Base-by-base conservation (phyloP, 2,888 invertebrate genomes). In the Rhodophaea formosa region DNA sequence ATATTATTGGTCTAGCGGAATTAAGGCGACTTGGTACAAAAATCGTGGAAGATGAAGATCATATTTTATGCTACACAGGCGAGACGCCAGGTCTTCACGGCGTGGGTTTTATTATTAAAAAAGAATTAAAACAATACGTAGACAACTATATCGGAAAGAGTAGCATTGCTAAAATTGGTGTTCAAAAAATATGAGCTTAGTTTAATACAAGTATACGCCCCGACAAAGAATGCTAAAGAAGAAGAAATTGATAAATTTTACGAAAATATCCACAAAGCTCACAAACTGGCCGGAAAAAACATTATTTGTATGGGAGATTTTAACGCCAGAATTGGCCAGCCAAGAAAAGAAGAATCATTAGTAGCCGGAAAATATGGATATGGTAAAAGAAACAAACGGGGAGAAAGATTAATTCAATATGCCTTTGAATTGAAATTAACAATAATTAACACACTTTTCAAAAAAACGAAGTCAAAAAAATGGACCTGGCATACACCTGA, bases 51-150 rank as follows among this genome's bases (percentile, higher is more conserved):
- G n/a, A n/a, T n/a, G n/a, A n/a, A n/a, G n/a, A n/a, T n/a, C n/a
- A n/a, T n/a, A n/a, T n/a, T n/a, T n/a, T n/a, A n/a, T n/a, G n/a
- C n/a, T n/a, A n/a, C n/a, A n/a, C 12, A 12, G 47, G 47, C 1
- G 39, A 17, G n/a, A 23, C 29, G 3, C 39, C 35, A 47, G 47
- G 17, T 1, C 39, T 39, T 39, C n/a, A 39, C 23, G 47, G 39
- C 1, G 47, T 56, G 1, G 56, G 47, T 6, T 47, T 56, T 8
- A 12, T 56, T 1, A 39, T 56, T 12, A 47, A 47, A 47, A 56
- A 56, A 17, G n/a, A 56, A 35, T n/a, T 35, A 23, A 47, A 47
- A n/a, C 6, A 1, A 17, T 10, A 46, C n/a, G 7, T 10, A 3
- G 1, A 15, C 3, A 43, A 3, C 5, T 43, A 14, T 43, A 43